These are phyloP conservation scores for Enteromius paludinosus DNA, from an alignment of 2,797 vertebrate species.

Conservation along the genomic window DNA sequence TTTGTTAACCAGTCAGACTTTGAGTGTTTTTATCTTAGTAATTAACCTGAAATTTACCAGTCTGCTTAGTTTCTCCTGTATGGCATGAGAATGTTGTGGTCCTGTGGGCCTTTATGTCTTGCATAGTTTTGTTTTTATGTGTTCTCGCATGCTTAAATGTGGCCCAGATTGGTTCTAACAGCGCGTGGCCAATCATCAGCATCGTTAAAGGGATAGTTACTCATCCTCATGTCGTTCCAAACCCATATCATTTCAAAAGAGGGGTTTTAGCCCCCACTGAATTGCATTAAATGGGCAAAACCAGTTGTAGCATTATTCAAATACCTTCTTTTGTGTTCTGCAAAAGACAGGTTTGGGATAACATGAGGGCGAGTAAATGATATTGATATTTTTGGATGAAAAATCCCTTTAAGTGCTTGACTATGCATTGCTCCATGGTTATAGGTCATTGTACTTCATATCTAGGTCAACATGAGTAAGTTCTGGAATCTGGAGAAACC, in stretches of 20 bases:
- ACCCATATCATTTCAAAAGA: neutral
- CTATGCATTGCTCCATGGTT: neutral
- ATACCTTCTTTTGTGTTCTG: neutral
- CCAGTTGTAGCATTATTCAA: neutral
- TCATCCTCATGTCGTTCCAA: neutral
- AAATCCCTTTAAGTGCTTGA: neutral
- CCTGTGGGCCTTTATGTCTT: constrained; percentile 7
- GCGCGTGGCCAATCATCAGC: constrained; percentile 32
- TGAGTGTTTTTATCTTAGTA: constrained; percentile 8
- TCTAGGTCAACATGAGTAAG: neutral
- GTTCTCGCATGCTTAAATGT: constrained; percentile 35
- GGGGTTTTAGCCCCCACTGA: neutral
- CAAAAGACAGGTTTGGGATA: neutral
- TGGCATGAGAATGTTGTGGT: constrained; percentile 5
- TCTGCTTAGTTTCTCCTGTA: constrained; percentile 32
- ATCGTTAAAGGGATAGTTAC: constrained; percentile 4
- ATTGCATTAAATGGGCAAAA: neutral
- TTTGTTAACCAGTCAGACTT: constrained; percentile 2
- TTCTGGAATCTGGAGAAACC: constrained; percentile 15
- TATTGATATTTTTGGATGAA: neutral
- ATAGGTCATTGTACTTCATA: constrained; percentile 6
- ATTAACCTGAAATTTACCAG: constrained; percentile 29
- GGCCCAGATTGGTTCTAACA: constrained; percentile 38
- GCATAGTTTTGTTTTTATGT: constrained; percentile 20
- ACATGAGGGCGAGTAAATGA: neutral